Evolutionary conservation across 2,797 vertebrate species (phyloP), one percentile per base, ranked within the genome.

Genomic region (Tapirus indicus): DNA sequence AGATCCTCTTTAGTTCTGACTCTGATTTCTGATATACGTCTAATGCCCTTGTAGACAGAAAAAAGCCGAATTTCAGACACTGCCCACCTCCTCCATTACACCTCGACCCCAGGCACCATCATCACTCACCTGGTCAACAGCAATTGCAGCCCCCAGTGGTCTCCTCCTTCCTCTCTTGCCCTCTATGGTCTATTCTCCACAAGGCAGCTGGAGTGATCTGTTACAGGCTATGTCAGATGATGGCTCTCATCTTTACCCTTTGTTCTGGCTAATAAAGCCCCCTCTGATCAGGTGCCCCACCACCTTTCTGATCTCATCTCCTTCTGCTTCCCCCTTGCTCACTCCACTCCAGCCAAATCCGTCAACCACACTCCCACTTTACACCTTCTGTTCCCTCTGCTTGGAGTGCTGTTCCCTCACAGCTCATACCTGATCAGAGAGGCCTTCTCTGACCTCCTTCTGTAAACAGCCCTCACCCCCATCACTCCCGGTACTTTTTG

Each of bases 11-110:
- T 41, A 54, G 32, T 78, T 88, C n/a, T 1, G 5, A 27, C 23
- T 69, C 2, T 62, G 72, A 49, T 86, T 85, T 58, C n/a, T 79
- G 66, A 86, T 38, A 23, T 18, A 72, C 47, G 58, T 32, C 5
- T 5, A 69, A 66, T 84, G 25, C 9, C 27, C n/a, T 47, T 18
- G 3, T 44, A 64, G 71, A 64, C 10, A 58, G 58, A 49, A 16
- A 16, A 80, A 38, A 66, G 23, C 16, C 8, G 82, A 29, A 8
- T 18, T 77, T 14, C 47, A 14, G 58, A 47, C 23, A 52, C 44
- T 14, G 17, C 23, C 9, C 1, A 10, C 20, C 21, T n/a, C 1
- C 12, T 52, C 27, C 18, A 7, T 38, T 1, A 4, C 3, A 32
- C 12, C 3, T 44, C 23, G 12, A 69, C 44, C 12, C 23, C 13